A percentile compares a stretch with the other conserved stretches of the same genome.
These are phyloP conservation scores for Ondatra zibethicus DNA, from an alignment of 2,113 vertebrate species.

Conservation along the genomic window DNA sequence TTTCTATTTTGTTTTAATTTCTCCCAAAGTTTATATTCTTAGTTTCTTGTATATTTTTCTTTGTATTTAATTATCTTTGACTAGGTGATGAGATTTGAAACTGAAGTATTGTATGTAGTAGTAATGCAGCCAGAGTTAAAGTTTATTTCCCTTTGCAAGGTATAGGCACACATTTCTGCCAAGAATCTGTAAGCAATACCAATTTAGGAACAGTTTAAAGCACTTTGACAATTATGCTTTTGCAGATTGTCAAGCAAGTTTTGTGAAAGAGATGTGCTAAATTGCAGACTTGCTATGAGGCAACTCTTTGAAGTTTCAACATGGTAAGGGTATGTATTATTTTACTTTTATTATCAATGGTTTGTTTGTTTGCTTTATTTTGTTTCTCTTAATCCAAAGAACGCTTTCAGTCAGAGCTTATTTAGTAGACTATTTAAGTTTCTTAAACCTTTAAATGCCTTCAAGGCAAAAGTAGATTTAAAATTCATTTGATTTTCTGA, in stretches of 20 bases:
- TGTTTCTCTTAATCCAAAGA: background rate
- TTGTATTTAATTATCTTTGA: background rate
- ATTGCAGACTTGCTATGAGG: background rate
- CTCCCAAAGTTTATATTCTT: background rate
- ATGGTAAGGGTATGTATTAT: background rate
- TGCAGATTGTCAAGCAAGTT: background rate
- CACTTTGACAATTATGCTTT: background rate
- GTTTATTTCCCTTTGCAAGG: background rate
- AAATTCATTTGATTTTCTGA: slow-evolving; percentile 40
- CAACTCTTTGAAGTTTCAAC: background rate
- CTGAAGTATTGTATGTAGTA: background rate
- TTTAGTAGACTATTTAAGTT: background rate
- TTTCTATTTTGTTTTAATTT: background rate
- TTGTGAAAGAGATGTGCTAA: background rate
- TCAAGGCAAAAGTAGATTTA: slow-evolving; percentile 5
- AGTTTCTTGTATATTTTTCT: background rate
- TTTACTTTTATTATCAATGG: background rate
- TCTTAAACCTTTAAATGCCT: background rate
- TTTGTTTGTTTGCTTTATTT: background rate
- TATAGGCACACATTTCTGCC: background rate
- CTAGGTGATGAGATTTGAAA: background rate
- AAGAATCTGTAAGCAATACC: background rate
- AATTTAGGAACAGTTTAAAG: background rate
- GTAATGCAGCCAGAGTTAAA: background rate
- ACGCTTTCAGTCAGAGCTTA: background rate